These are phyloP conservation scores for Marronus borbonicus DNA, from an alignment of 2,888 invertebrate genomes.

Conservation along the genomic window DNA sequence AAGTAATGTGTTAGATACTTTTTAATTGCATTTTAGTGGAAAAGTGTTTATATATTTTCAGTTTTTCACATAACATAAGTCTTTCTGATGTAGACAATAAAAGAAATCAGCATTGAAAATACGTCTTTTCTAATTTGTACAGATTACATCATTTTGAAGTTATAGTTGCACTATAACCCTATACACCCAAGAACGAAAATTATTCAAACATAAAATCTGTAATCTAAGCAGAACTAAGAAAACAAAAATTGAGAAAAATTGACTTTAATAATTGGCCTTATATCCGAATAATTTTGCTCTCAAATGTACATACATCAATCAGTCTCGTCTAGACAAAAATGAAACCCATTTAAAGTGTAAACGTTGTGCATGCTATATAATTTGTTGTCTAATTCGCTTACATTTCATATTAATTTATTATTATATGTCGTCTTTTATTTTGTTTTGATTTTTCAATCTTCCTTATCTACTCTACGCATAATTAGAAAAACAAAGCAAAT, in stretches of 20 bases:
- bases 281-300: constrained; percentile 2
- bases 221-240: background rate
- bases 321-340: background rate
- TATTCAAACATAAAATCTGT: background rate
- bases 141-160: background rate
- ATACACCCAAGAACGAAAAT: background rate
- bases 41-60: constrained; percentile 20
- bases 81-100: no score
- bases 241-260: background rate
- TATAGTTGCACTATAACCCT: background rate
- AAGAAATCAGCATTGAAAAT: no score
- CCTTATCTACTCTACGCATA: background rate
- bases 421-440: constrained; percentile 8
- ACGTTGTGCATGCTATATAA: background rate
- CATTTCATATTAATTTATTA: constrained; percentile 6
- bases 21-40: constrained; percentile 8
- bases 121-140: no score
- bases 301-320: background rate
- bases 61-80: background rate
- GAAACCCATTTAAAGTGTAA: background rate
- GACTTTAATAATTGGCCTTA: background rate
- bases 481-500: constrained; percentile 23
- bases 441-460: background rate
- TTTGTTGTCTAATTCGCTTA: background rate
- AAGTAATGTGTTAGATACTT: constrained; percentile 1